Percentiles rank a stretch among this genome's conserved stretches.
Evolutionary conservation across 2,113 vertebrate species (phyloP).

Genomic region (Syngnathoides biaculeatus): DNA sequence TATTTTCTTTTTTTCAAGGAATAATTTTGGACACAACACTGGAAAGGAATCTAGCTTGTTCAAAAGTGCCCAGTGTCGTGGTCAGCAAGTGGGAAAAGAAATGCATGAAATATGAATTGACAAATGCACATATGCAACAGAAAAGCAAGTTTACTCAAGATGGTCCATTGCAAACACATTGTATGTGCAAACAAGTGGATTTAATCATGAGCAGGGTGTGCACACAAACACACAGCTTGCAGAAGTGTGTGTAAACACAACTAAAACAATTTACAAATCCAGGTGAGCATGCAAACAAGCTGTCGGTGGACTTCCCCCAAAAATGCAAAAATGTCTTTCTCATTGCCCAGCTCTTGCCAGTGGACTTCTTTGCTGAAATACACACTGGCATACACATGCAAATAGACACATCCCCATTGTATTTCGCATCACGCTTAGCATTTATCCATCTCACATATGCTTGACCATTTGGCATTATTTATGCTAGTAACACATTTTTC

Average conservation of each 20-base stretch:
- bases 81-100: not conserved
- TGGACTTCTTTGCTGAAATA: not conserved
- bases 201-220: not conserved
- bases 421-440: not conserved
- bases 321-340: not conserved
- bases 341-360: not conserved
- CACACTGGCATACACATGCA: not conserved
- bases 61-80: not conserved
- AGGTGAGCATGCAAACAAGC: not conserved
- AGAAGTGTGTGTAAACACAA: not conserved
- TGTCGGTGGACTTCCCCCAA: not conserved
- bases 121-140: not conserved
- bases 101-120: not conserved
- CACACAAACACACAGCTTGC: not conserved
- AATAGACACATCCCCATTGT: not conserved
- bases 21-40: too few species aligned
- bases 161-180: constrained; percentile 21
- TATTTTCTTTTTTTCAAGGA: too few species aligned
- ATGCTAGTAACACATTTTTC: too few species aligned
- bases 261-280: constrained; percentile 3
- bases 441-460: constrained; percentile 3
- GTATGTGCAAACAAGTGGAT: constrained; percentile 30
- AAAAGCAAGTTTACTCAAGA: constrained; percentile 39
- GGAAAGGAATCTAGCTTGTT: too few species aligned
- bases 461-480: constrained; percentile 27